Conservation (phyloP, 2,888 invertebrate species). For the Cosmopolites sordidus region DNA sequence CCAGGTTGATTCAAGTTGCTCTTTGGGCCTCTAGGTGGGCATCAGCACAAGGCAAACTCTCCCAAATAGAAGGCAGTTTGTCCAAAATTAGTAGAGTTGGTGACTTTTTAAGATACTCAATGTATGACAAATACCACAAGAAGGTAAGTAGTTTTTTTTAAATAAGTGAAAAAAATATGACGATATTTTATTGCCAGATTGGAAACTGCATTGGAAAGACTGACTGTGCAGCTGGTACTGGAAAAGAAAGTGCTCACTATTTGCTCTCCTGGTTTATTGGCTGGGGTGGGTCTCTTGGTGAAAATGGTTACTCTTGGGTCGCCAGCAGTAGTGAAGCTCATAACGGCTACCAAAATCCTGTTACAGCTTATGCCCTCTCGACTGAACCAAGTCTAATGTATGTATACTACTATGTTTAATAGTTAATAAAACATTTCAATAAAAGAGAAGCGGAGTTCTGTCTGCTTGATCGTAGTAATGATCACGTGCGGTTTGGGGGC, state of each 20-base stretch:
- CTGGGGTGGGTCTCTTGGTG: conserved; percentile 29
- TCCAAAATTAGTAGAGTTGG: conserved; percentile 30
- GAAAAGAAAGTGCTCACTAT: conserved; percentile 32
- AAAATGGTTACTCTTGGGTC: conserved; percentile 30
- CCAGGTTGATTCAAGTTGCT: conserved; percentile 30
- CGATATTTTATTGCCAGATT: conserved; percentile 14
- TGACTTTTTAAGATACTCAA: conserved; percentile 29
- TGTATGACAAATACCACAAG: conserved; percentile 34
- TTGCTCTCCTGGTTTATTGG: conserved; percentile 32
- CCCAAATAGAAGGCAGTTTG: conserved; percentile 23
- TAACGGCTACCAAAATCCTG: conserved; percentile 33
- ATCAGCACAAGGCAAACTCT: conserved; percentile 16
- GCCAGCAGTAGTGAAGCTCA: conserved; percentile 32
- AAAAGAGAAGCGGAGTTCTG: too few species aligned
- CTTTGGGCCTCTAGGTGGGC: conserved; percentile 33
- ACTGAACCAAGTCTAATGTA: conserved; percentile 24
- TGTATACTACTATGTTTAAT: too few species aligned
- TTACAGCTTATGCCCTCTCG: conserved; percentile 30
- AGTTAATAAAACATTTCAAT: too few species aligned
- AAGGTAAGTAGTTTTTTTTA: conserved; percentile 23
- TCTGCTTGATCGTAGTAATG: too few species aligned
- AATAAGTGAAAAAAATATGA: too few species aligned
- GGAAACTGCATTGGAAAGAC: conserved; percentile 30
- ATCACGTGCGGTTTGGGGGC: too few species aligned
- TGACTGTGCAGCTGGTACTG: conserved; percentile 28